phyloP scores from a whole-genome alignment of 2,113 vertebrate genomes.

The Sinocyclocheilus anshuiensis region DNA sequence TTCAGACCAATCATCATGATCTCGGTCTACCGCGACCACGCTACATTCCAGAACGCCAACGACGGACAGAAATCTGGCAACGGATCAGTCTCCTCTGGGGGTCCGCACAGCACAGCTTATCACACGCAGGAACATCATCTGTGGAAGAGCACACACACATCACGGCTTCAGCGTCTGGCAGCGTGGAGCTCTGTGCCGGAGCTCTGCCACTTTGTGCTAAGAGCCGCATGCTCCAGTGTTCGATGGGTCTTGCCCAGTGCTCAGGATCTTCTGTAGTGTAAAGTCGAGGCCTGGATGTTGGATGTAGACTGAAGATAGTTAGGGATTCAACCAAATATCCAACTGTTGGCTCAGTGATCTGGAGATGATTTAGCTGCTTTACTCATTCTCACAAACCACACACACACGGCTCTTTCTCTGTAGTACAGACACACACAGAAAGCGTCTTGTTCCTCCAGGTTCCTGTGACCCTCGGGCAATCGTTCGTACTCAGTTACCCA shows the following conservation, averaged over 20 bases:
- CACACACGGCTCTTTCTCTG: not conserved
- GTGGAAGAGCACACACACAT: not conserved
- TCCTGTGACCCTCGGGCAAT: conserved; percentile 61
- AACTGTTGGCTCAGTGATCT: not conserved
- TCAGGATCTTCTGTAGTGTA: not conserved
- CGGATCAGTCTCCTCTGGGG: not conserved
- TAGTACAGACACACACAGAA: conserved; percentile 10
- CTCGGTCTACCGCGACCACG: conserved; percentile 24
- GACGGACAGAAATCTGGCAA: not conserved
- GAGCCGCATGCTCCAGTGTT: conserved; percentile 19
- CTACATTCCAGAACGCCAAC: conserved; percentile 12
- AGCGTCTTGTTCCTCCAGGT: conserved; percentile 38
- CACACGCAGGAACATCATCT: not conserved
- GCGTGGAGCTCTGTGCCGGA: not conserved
- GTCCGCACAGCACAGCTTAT: not conserved
- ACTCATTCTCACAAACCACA: not conserved
- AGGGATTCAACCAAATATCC: not conserved
- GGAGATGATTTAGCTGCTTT: conserved; percentile 23
- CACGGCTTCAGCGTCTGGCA: not conserved
- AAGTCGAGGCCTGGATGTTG: not conserved
- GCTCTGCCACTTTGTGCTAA: not conserved
- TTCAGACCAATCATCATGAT: conserved; percentile 92
- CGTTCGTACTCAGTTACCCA: conserved; percentile 78
- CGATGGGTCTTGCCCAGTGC: not conserved
- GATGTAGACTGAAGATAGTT: not conserved